Percentiles rank a stretch among this genome's conserved stretches.
These are phyloP conservation scores for Campaea margaritaria DNA, from an alignment of 2,888 invertebrate genomes.

Conservation along the genomic window DNA sequence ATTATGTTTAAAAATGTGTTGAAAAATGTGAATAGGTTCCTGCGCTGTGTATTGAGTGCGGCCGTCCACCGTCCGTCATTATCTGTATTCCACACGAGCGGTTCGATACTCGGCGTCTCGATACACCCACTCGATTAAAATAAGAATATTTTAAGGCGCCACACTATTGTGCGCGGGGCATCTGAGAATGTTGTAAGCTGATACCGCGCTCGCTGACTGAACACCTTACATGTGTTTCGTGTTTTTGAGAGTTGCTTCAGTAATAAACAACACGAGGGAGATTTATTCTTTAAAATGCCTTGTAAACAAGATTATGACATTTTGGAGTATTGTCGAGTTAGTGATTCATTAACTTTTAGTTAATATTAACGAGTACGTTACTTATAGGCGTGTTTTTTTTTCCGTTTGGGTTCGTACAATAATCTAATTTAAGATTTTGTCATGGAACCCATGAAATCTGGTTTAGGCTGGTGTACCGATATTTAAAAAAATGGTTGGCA, in stretches of 20 bases:
- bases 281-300: too few species aligned
- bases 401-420: too few species aligned
- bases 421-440: too few species aligned
- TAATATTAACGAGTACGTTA: too few species aligned
- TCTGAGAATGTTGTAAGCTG: conserved; percentile 60
- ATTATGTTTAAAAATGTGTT: conserved; percentile 49
- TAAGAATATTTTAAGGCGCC: conserved; percentile 76
- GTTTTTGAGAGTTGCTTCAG: conserved; percentile 37
- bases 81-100: conserved; percentile 82
- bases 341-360: too few species aligned
- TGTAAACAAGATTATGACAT: too few species aligned
- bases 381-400: too few species aligned
- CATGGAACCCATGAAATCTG: too few species aligned
- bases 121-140: conserved; percentile 79
- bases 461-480: too few species aligned
- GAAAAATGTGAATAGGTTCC: conserved; percentile 76
- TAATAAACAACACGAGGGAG: too few species aligned
- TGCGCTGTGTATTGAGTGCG: conserved; percentile 53
- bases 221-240: conserved; percentile 43
- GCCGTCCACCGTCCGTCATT: conserved; percentile 77
- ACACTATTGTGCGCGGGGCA: conserved; percentile 69
- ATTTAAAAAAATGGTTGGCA: too few species aligned
- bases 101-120: conserved; percentile 68
- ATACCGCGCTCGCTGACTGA: conserved; percentile 53
- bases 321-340: too few species aligned